Percentiles rank a stretch among this genome's conserved stretches.
These are phyloP conservation scores for Thymallus thymallus DNA, from an alignment of 2,113 vertebrate species.

Conservation along the genomic window DNA sequence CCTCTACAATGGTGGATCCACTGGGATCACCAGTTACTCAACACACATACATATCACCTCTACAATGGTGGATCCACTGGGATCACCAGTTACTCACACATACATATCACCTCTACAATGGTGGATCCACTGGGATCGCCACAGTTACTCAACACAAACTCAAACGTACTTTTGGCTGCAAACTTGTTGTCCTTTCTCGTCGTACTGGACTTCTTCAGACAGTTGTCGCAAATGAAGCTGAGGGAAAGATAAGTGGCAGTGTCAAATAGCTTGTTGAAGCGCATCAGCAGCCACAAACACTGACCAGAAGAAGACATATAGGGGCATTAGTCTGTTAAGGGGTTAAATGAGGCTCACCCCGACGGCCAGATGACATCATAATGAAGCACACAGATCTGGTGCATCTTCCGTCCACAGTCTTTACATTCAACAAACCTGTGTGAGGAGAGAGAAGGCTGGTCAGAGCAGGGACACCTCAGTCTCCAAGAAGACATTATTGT, in stretches of 20 bases:
- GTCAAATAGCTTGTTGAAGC: background rate
- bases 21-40: background rate
- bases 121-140: background rate
- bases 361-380: conserved; percentile 97
- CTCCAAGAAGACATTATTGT: background rate
- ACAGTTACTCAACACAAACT: too few relatives aligned
- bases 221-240: conserved; percentile 98
- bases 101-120: background rate
- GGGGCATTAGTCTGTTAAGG: background rate
- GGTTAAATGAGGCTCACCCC: conserved; percentile 76
- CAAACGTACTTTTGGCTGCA: conserved; percentile 88
- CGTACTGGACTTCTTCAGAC: conserved; percentile 93
- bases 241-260: background rate
- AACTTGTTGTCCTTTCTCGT: conserved; percentile 97
- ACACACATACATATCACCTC: background rate
- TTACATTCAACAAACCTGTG: conserved; percentile 98
- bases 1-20: background rate
- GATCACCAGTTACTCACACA: background rate
- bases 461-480: background rate
- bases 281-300: background rate
- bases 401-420: conserved; percentile 98
- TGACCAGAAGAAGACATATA: background rate
- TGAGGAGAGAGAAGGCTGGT: too few relatives aligned
- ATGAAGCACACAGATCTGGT: conserved; percentile 98
- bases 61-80: background rate